phyloP scores from a whole-genome alignment of 2,797 vertebrate species.

The Phalanger gymnotis region DNA sequence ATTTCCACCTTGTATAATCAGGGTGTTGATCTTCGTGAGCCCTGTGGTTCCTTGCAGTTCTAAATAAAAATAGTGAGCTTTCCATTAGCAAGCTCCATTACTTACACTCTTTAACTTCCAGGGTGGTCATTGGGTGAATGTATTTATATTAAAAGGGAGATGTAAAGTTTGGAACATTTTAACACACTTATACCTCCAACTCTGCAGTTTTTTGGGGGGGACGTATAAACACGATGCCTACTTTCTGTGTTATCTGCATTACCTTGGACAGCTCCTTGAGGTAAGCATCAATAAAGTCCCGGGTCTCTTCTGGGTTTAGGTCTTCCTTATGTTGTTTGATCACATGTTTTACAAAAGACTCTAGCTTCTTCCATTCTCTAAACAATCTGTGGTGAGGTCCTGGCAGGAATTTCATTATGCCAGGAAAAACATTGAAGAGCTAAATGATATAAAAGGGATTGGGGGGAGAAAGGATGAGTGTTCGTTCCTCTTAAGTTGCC shows the following conservation, averaged over 20 bases:
- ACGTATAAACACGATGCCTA: neutral
- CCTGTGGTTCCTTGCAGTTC: no score
- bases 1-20: no score
- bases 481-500: rapidly evolving
- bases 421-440: conserved; percentile 81
- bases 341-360: conserved; percentile 74
- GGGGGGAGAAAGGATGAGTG: neutral
- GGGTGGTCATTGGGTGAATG: neutral
- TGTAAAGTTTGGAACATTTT: neutral
- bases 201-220: no score
- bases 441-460: conserved; percentile 44
- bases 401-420: conserved; percentile 83
- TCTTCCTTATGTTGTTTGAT: conserved; percentile 84
- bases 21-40: no score
- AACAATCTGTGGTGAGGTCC: conserved; percentile 83
- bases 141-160: neutral
- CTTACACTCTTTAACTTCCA: neutral
- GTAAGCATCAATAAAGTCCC: conserved; percentile 89
- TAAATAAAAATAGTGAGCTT: no score
- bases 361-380: conserved; percentile 62
- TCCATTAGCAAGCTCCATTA: no score
- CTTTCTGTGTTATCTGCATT: rapidly evolving
- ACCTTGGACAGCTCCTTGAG: conserved; percentile 88
- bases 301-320: conserved; percentile 80
- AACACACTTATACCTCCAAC: neutral